Evolutionary conservation across 2,797 vertebrate genomes (phyloP).

Genomic region (Pteropus rufus): DNA sequence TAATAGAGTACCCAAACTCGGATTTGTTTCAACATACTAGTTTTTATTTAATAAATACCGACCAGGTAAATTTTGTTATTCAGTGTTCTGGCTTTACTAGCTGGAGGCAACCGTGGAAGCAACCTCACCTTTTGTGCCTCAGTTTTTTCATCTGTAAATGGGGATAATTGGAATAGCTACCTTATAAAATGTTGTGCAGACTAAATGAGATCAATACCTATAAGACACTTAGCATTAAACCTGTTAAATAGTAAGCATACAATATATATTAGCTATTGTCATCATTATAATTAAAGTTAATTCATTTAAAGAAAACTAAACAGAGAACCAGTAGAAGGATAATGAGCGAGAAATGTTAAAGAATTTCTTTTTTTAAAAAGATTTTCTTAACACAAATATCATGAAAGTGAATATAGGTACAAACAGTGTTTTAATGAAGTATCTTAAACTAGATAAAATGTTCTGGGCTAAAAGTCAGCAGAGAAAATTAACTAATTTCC

Average conservation of each 20-base stretch:
- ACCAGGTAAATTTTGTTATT: not conserved
- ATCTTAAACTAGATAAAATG: constrained; percentile 12
- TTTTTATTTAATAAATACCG: constrained; percentile 12
- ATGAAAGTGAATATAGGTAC: not conserved
- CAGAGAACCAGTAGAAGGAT: not conserved
- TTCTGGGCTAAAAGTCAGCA: not conserved
- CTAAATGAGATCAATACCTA: not conserved
- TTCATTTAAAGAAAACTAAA: constrained; percentile 19
- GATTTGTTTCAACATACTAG: not conserved
- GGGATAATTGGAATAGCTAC: not conserved
- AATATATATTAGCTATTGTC: constrained; percentile 6
- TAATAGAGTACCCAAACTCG: not conserved
- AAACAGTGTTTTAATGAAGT: not conserved
- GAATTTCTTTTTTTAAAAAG: not conserved
- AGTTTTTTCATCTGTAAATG: not conserved
- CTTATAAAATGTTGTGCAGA: not conserved
- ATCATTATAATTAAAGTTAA: not conserved
- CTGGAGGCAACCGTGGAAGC: not conserved
- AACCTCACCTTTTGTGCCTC: not conserved
- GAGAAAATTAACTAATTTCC: not conserved
- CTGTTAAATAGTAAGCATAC: not conserved
- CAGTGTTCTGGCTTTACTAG: not conserved
- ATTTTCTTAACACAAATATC: not conserved
- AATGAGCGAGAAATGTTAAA: not conserved
- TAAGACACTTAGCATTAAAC: not conserved